Evolutionary conservation across 2,888 invertebrate species (phyloP).

Genomic region (Seira sanloemensis): DNA sequence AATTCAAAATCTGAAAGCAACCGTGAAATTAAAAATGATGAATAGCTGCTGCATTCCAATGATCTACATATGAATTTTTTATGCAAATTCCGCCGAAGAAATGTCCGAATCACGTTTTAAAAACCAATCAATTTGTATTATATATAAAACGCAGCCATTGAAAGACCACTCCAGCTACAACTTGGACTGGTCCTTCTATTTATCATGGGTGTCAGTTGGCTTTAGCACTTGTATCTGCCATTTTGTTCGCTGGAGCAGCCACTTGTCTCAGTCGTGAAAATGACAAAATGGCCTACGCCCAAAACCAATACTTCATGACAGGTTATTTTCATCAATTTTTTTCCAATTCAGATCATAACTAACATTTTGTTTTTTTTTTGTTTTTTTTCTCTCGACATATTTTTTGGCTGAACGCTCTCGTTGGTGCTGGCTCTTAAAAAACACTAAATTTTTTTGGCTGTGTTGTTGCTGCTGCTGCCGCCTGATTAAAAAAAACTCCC

Average conservation of each 20-base stretch:
- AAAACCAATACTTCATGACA: conserved; percentile 86
- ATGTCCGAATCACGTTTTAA: too few species aligned
- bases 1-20: too few species aligned
- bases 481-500: conserved; percentile 19
- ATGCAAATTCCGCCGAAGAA: too few species aligned
- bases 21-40: too few species aligned
- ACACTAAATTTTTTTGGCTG: too few species aligned
- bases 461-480: conserved; percentile 27
- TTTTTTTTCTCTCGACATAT: conserved; percentile 57
- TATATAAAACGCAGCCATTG: conserved; percentile 46
- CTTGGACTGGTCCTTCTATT: conserved; percentile 92
- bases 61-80: too few species aligned
- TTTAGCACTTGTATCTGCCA: conserved; percentile 85
- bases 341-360: conserved; percentile 36
- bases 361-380: conserved; percentile 50
- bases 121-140: conserved; percentile 4
- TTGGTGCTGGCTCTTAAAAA: too few species aligned
- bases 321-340: conserved; percentile 78
- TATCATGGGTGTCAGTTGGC: conserved; percentile 89
- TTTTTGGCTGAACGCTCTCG: too few species aligned
- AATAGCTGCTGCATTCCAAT: too few species aligned
- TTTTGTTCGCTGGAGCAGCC: conserved; percentile 87
- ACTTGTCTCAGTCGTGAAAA: conserved; percentile 85
- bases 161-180: conserved; percentile 53
- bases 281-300: conserved; percentile 60